phyloP scores from a whole-genome alignment of 2,797 vertebrate genomes.

The Gymnoscopelus braueri region DNA sequence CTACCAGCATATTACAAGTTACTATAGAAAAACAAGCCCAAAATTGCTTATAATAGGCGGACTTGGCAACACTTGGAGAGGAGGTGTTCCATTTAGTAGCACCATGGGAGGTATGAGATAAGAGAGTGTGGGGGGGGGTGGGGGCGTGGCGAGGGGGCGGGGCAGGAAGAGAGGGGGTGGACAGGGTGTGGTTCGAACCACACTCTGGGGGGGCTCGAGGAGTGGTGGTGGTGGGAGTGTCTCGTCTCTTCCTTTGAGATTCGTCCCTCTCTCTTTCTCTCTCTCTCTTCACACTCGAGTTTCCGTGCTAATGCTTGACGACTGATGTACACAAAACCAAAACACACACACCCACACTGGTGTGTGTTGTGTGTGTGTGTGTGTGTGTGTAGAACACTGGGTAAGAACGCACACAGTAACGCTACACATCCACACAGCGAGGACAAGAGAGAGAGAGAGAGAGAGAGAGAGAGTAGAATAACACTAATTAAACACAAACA shows the following conservation, averaged over 20 bases:
- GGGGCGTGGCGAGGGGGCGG: background rate
- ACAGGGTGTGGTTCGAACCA: slow-evolving; percentile 56
- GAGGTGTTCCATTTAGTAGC: slow-evolving; percentile 53
- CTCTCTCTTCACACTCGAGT: slow-evolving; percentile 40
- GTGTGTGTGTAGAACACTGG: background rate
- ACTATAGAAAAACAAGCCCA: no score
- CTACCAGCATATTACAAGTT: no score
- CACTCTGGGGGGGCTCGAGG: slow-evolving; percentile 40
- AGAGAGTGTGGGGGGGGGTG: slow-evolving; percentile 20
- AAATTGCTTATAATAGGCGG: no score
- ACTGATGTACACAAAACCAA: slow-evolving; percentile 69
- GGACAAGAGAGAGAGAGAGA: slow-evolving; percentile 44
- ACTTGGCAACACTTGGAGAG: background rate
- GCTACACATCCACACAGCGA: background rate
- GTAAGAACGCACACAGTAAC: slow-evolving; percentile 20
- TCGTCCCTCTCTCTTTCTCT: slow-evolving; percentile 2
- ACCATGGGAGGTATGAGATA: slow-evolving; percentile 47
- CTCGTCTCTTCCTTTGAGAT: slow-evolving; percentile 33
- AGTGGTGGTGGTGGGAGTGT: slow-evolving; percentile 44
- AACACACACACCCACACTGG: slow-evolving; percentile 27
- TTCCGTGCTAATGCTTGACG: slow-evolving; percentile 69
- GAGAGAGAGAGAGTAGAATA: slow-evolving; percentile 64
- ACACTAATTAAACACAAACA: slow-evolving; percentile 74
- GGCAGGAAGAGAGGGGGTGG: slow-evolving; percentile 22
- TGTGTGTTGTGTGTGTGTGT: no score